A percentile compares a stretch with the other conserved stretches of the same genome.
These are phyloP conservation scores for Hartigia nigra DNA, from an alignment of 2,888 invertebrate genomes.

Conservation along the genomic window DNA sequence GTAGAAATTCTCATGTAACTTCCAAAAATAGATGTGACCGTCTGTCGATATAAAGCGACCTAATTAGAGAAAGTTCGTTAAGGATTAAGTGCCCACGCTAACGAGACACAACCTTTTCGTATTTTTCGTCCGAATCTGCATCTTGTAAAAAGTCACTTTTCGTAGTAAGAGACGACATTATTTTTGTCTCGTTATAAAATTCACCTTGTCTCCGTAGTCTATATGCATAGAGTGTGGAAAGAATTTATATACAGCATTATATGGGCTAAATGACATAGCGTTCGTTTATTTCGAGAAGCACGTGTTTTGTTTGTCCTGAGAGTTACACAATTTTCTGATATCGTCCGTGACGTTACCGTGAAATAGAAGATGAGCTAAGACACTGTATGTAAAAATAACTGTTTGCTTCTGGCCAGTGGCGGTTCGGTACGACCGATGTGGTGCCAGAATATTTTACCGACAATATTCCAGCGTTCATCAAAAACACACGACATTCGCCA, in stretches of 20 bases:
- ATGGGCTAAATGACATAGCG: neutral
- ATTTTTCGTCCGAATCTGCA: neutral
- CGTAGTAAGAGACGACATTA: neutral
- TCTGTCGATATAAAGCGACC: neutral
- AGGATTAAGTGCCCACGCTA: neutral
- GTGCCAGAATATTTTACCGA: neutral
- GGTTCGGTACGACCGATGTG: neutral
- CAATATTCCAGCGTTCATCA: neutral
- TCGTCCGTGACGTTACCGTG: constrained; percentile 8
- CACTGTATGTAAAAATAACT: constrained; percentile 10
- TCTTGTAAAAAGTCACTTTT: neutral
- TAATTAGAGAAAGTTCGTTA: neutral
- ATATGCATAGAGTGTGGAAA: neutral
- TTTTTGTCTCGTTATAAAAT: neutral
- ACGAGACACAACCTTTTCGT: neutral
- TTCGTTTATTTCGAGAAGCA: neutral
- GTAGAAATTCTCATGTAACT: neutral
- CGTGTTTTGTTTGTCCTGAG: neutral
- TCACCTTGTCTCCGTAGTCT: neutral
- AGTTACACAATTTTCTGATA: constrained; percentile 8
- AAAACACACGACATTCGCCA: neutral
- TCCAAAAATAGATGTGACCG: neutral
- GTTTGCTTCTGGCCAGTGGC: neutral
- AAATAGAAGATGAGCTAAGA: constrained; percentile 19
- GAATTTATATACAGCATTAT: neutral